Evolutionary conservation across 2,797 vertebrate species (phyloP).

Genomic region (Lacerta agilis): DNA sequence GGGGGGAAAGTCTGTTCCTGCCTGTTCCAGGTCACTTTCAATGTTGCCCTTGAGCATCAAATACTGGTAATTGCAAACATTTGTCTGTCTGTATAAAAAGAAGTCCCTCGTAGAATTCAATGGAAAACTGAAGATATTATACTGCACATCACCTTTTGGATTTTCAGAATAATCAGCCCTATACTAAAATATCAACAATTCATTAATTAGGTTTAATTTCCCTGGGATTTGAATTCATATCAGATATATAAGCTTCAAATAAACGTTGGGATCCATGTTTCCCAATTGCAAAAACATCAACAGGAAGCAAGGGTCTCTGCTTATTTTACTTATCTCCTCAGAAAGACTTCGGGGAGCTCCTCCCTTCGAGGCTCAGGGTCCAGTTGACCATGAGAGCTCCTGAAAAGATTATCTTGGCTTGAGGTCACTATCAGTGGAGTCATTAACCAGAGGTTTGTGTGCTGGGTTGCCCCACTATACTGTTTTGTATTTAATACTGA

Average conservation of each 20-base stretch:
- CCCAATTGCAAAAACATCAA: neutral
- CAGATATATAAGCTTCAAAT: neutral
- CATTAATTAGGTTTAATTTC: constrained; percentile 2
- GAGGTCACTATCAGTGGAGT: neutral
- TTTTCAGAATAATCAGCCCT: neutral
- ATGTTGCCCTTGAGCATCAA: constrained; percentile 63
- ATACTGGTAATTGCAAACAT: constrained; percentile 54
- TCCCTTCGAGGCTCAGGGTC: neutral
- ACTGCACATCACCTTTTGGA: neutral
- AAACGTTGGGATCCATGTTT: neutral
- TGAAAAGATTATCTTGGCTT: neutral
- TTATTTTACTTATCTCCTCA: neutral
- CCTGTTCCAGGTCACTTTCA: constrained; percentile 74
- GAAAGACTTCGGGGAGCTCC: too few species aligned
- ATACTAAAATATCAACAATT: neutral
- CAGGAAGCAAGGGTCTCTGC: neutral
- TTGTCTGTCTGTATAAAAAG: constrained; percentile 66
- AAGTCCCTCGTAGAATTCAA: constrained; percentile 36
- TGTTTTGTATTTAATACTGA: constrained; percentile 43
- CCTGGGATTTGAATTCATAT: constrained; percentile 11
- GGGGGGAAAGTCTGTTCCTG: constrained; percentile 69
- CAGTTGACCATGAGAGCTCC: neutral
- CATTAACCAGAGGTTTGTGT: neutral
- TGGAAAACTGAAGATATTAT: constrained; percentile 45
- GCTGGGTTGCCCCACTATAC: neutral